Evolutionary conservation across 2,888 invertebrate species (phyloP).

Genomic region (Cabera pusaria): DNA sequence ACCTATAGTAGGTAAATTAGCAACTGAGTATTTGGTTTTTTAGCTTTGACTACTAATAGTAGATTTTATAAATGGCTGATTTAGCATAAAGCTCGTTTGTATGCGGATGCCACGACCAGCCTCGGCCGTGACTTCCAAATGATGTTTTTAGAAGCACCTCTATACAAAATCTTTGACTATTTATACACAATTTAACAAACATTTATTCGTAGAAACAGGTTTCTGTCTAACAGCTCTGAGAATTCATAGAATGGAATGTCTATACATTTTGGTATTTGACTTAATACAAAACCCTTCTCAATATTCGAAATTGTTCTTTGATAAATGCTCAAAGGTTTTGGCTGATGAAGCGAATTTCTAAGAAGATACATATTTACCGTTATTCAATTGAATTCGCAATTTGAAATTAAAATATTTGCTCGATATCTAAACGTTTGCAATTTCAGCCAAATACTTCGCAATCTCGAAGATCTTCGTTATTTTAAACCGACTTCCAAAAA

Average conservation of each 20-base stretch:
- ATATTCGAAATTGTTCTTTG: slow-evolving; percentile 22
- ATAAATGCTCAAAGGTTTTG: slow-evolving; percentile 13
- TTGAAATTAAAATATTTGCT: not conserved
- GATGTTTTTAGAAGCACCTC: slow-evolving; percentile 19
- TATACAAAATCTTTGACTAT: slow-evolving; percentile 12
- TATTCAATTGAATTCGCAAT: slow-evolving; percentile 1
- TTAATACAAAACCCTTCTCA: slow-evolving; percentile 17
- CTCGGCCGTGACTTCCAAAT: slow-evolving; percentile 22
- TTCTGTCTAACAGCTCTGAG: slow-evolving; percentile 20
- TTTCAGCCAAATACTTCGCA: too few species aligned
- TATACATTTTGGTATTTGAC: slow-evolving; percentile 23
- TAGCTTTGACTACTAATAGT: slow-evolving; percentile 8
- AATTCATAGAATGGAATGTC: slow-evolving; percentile 29
- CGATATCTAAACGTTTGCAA: too few species aligned
- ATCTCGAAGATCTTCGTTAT: too few species aligned
- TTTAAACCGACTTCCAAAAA: too few species aligned
- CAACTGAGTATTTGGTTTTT: slow-evolving; percentile 7
- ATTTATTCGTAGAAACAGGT: slow-evolving; percentile 31
- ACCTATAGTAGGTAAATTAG: too few species aligned
- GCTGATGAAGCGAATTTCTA: slow-evolving; percentile 10
- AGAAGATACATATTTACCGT: slow-evolving; percentile 7
- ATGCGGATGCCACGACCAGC: slow-evolving; percentile 18
- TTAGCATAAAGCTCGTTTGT: slow-evolving; percentile 22
- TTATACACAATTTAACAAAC: slow-evolving; percentile 18
- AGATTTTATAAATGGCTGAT: slow-evolving; percentile 18